Evolutionary conservation across 2,113 vertebrate genomes (phyloP).

Genomic region (Paramisgurnus dabryanus): DNA sequence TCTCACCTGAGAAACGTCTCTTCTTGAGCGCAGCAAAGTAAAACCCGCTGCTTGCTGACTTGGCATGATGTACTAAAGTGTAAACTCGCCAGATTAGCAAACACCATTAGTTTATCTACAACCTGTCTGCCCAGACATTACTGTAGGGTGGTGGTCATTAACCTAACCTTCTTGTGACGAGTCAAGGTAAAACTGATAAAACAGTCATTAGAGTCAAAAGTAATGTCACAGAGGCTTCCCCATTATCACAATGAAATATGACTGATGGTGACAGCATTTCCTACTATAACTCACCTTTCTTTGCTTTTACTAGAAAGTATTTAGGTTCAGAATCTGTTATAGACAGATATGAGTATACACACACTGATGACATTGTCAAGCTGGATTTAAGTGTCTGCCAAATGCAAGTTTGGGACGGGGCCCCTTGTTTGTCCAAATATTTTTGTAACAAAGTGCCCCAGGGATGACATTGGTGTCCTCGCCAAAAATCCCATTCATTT

Average conservation of each 20-base stretch:
- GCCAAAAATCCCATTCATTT: too few relatives aligned
- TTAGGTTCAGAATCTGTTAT: too few relatives aligned
- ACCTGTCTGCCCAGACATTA: background rate
- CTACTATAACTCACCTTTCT: slow-evolving; percentile 13
- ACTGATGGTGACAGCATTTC: slow-evolving; percentile 21
- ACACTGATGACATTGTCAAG: background rate
- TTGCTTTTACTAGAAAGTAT: background rate
- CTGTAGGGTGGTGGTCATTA: background rate
- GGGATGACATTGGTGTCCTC: too few relatives aligned
- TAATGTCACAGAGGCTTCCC: background rate
- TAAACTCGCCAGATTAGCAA: slow-evolving; percentile 17
- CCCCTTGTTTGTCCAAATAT: too few relatives aligned
- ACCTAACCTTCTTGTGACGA: background rate
- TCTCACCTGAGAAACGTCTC: slow-evolving; percentile 33
- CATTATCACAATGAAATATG: slow-evolving; percentile 17
- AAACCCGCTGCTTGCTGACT: slow-evolving; percentile 70
- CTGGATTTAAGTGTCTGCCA: too few relatives aligned
- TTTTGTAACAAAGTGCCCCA: too few relatives aligned
- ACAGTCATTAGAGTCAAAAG: background rate
- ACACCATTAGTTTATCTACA: slow-evolving; percentile 32
- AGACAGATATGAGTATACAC: background rate
- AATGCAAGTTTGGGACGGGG: too few relatives aligned
- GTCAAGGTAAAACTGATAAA: background rate
- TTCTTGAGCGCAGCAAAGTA: slow-evolving; percentile 43
- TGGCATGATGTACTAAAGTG: slow-evolving; percentile 65